A percentile compares a stretch with the other conserved stretches of the same genome.
Evolutionary conservation across 2,888 invertebrate genomes (phyloP).

Genomic region (Drosophila rellima): DNA sequence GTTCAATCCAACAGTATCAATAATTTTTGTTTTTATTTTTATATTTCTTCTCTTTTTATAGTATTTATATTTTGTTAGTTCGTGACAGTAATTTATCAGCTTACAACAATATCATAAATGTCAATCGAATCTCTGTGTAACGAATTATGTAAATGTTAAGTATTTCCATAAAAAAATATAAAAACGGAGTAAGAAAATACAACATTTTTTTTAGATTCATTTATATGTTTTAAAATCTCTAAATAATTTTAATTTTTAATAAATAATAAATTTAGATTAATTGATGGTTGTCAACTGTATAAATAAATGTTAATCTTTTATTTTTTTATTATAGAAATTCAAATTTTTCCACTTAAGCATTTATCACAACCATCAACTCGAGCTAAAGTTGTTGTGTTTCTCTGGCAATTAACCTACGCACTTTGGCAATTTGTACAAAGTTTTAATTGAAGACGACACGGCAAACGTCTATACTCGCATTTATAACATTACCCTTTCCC

Average conservation of each 20-base stretch:
- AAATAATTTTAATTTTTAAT: background rate
- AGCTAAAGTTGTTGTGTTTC: conserved; percentile 8
- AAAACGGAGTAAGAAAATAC: background rate
- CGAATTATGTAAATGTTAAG: conserved; percentile 16
- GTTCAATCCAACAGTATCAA: conserved; percentile 40
- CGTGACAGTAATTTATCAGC: conserved; percentile 66
- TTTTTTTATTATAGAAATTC: background rate
- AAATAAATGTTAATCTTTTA: background rate
- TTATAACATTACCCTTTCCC: background rate
- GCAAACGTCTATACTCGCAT: conserved; percentile 56
- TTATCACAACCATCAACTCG: conserved; percentile 16
- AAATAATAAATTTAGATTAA: background rate
- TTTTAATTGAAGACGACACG: conserved; percentile 69
- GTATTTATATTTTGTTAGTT: conserved; percentile 45
- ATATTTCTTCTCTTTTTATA: conserved; percentile 47
- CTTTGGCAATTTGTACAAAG: conserved; percentile 53
- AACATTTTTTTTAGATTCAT: too few relatives aligned
- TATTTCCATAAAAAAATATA: background rate
- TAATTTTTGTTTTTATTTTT: background rate
- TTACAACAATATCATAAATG: conserved; percentile 67
- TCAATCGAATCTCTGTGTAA: conserved; percentile 33
- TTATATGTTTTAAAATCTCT: too few relatives aligned
- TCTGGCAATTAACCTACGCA: conserved; percentile 47
- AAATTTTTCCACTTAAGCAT: conserved; percentile 12
- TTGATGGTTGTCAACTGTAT: background rate